Evolutionary conservation across 2,888 invertebrate species (phyloP).

Genomic region (Microdon myrmicae): DNA sequence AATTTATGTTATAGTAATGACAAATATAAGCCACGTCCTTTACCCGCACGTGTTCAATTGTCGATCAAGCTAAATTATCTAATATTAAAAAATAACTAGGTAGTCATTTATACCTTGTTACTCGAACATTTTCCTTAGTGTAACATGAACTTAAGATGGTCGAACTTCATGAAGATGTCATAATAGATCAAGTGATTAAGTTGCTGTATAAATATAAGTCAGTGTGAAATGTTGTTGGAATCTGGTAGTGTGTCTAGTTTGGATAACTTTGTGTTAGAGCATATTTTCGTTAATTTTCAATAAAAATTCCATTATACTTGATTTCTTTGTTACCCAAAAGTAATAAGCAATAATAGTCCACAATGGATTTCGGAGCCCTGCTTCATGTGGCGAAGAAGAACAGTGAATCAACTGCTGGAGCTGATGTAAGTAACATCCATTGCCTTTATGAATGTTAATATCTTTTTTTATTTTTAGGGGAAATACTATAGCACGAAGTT

Average conservation of each 20-base stretch:
- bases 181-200: no score
- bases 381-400: conserved; percentile 74
- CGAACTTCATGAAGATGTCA: no score
- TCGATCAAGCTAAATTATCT: no score
- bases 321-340: not conserved
- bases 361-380: conserved; percentile 73
- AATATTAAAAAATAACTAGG: no score
- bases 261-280: conserved; percentile 2
- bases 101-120: no score
- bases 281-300: conserved; percentile 44
- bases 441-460: not conserved
- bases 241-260: conserved; percentile 41
- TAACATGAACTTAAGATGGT: no score
- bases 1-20: no score
- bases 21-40: no score
- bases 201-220: no score
- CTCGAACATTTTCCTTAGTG: no score
- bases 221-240: no score
- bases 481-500: conserved; percentile 82
- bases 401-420: conserved; percentile 63
- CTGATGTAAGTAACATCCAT: conserved; percentile 60
- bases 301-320: conserved; percentile 20
- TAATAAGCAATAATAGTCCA: not conserved
- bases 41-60: no score
- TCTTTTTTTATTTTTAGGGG: conserved; percentile 59